Percentiles rank a stretch among this genome's conserved stretches.
These are phyloP conservation scores for Brachypodius melanocephalos DNA, from an alignment of 2,113 vertebrate species.

Conservation along the genomic window DNA sequence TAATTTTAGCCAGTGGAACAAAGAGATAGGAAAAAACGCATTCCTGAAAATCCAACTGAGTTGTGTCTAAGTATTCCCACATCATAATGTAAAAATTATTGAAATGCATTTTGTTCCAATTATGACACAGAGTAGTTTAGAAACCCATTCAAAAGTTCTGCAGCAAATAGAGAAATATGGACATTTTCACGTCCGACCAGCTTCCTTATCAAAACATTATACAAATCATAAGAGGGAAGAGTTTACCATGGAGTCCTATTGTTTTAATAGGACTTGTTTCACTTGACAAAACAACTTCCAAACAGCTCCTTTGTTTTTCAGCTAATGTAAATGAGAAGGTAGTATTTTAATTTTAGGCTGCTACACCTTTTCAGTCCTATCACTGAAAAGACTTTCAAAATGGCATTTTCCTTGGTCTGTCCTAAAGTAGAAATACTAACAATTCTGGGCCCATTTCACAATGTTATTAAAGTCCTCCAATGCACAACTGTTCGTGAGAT, in stretches of 20 bases:
- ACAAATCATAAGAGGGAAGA: neutral
- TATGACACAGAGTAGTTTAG: neutral
- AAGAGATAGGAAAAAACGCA: neutral
- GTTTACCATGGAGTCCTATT: neutral
- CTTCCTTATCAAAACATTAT: neutral
- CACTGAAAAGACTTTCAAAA: neutral
- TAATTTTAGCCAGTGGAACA: neutral
- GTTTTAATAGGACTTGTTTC: neutral
- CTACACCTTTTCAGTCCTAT: neutral
- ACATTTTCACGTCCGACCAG: neutral
- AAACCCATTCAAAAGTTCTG: neutral
- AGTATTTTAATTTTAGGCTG: neutral
- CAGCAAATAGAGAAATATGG: neutral
- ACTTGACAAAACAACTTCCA: neutral
- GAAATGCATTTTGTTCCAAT: neutral
- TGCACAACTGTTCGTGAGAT: neutral
- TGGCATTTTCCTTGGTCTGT: neutral
- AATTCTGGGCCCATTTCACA: neutral
- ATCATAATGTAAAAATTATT: neutral
- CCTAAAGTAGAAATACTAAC: neutral
- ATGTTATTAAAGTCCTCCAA: constrained; percentile 25
- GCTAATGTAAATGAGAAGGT: neutral
- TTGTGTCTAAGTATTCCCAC: neutral
- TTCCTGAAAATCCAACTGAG: neutral
- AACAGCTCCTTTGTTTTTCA: neutral